These are phyloP conservation scores for Creontiades dilutus DNA, from an alignment of 2,888 invertebrate genomes.

Conservation along the genomic window DNA sequence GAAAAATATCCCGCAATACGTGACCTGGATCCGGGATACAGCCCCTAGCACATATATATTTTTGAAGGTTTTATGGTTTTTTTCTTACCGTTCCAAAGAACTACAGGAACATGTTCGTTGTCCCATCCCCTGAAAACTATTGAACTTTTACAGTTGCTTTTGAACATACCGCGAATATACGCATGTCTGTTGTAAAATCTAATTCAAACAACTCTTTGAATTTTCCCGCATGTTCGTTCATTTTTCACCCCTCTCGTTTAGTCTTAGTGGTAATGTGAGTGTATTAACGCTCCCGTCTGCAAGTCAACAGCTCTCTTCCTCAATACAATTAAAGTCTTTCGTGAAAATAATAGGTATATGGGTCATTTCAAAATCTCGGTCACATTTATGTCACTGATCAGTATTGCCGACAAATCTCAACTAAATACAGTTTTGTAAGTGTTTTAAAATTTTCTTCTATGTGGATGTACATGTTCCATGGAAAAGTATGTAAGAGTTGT, in stretches of 20 bases:
- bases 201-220: not conserved
- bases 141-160: not conserved
- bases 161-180: conserved; percentile 16
- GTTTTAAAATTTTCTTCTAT: too few relatives aligned
- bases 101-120: not conserved
- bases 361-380: too few relatives aligned
- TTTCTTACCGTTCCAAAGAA: not conserved
- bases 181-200: not conserved
- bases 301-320: too few relatives aligned
- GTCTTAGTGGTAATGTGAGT: not conserved
- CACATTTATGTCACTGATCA: too few relatives aligned
- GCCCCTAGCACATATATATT: not conserved
- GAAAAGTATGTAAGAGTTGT: too few relatives aligned
- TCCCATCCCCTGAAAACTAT: not conserved
- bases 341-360: too few relatives aligned
- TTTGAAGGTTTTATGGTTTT: conserved; percentile 7
- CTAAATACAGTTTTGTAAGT: too few relatives aligned
- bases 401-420: too few relatives aligned
- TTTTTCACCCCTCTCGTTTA: not conserved
- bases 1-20: not conserved
- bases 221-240: not conserved
- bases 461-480: too few relatives aligned
- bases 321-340: too few relatives aligned
- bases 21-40: not conserved
- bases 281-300: too few relatives aligned